Base-by-base conservation (phyloP, 2,888 invertebrate genomes). In the Lycia hirtaria region DNA sequence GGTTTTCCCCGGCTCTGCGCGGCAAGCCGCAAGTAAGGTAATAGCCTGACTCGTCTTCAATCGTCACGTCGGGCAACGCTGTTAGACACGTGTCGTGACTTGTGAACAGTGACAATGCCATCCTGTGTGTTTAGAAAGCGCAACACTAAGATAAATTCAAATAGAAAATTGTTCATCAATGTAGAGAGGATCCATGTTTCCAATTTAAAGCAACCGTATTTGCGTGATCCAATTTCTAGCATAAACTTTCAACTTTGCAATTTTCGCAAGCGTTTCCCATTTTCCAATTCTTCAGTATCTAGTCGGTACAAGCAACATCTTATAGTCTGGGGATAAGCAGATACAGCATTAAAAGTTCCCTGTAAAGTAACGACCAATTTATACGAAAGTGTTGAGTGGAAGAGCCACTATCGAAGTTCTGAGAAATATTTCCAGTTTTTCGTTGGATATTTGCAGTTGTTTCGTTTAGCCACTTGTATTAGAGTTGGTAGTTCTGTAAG, bases 331-430 rank as follows among this genome's bases (percentile, higher is more conserved):
- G 26, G 26, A 43, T 15, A 17, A 37, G 37, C 20, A 50, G n/a
- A 38, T 32, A 48, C 56, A 58, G 63, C 67, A n/a, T 67, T 65
- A 68, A 67, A 72, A 72, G 68, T 71, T 65, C 51, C 41, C 53
- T 60, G 62, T 68, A 60, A 3, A 12, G 30, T 3, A n/a, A 0
- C 30, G 12, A 1, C 12, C 12, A 7, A 40, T 10, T 2, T n/a
- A 22, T 22, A 3, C 14, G 3, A 14, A 2, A n/a, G 14, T 12
- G 20, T 40, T 7, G 38, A 22, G 6, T 22, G 12, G 9, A 9
- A 4, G 38, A 20, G 38, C 22, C 38, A 20, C 12, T 1, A 1
- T 7, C 22, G 22, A 12, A 4, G 12, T 40, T 7, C 22, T 40
- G 2, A 12, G 14, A 10, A 14, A 40, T 22, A 7, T 2, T 40